Evolutionary conservation across 2,888 invertebrate species (phyloP), one percentile per base, ranked within the genome.

Genomic region (Parelbella ahira): DNA sequence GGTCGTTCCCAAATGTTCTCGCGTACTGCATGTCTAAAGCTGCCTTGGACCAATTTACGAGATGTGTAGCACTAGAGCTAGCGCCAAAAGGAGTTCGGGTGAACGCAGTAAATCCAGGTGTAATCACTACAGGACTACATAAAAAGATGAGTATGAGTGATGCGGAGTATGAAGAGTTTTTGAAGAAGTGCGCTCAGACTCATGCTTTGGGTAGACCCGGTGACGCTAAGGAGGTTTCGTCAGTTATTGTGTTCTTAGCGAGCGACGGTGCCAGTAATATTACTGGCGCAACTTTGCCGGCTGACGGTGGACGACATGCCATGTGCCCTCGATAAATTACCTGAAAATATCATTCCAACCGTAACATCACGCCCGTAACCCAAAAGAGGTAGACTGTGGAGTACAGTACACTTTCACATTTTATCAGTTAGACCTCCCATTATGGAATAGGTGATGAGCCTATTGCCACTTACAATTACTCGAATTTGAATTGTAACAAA

Each of bases 21-120:
- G 93, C 97, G 0, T 99, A 99, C 71, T 93, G 93, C 59, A 93
- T 98, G 89, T 96, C 97, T 3, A 99, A 99, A 87, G 89, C 96
- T 24, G 97, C 97, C 2, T 74, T 98, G 3, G 98, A 99, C 82
- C 98, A 98, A 68, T 92, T 99, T 54, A 99, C 98, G 0, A 90
- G 93, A 65, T 97, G 97, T 68, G 89, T 93, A 1, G 97, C 98
- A 3, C 75, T 99, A 11, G 98, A 96, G 62, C 77, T 96, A 41
- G 95, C 92, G 11, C 60, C 89, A 0, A 93, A 93, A 67, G 91
- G 92, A 49, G 94, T 97, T 0, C 88, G 97, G 15, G 96, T 96
- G 0, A 98, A 98, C 73, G 90, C 94, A 37, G 96, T 97, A 0
- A 97, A 97, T 77, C 98, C 98, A 21, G 98, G 98, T 7, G 97